These are phyloP conservation scores for Bellardia bayeri DNA, from an alignment of 2,888 invertebrate genomes.

Conservation along the genomic window DNA sequence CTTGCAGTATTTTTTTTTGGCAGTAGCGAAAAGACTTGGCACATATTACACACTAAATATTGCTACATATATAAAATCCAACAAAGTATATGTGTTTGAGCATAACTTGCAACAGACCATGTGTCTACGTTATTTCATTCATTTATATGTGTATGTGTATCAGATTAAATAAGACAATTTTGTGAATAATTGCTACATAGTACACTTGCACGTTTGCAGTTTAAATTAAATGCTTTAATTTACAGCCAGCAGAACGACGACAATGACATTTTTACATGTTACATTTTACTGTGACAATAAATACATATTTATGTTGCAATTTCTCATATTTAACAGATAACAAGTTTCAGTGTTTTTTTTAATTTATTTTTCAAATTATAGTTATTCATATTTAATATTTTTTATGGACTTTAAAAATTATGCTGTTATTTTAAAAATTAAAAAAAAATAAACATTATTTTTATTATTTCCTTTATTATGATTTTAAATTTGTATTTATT, in stretches of 20 bases:
- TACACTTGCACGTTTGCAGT: background rate
- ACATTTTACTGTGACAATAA: slow-evolving; percentile 48
- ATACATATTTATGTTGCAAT: slow-evolving; percentile 31
- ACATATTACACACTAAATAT: background rate
- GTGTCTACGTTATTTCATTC: slow-evolving; percentile 17
- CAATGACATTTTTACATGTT: slow-evolving; percentile 36
- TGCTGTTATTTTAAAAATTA: background rate
- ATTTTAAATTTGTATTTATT: background rate
- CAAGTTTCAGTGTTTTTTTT: background rate
- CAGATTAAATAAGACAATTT: background rate
- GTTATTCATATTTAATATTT: background rate
- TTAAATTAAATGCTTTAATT: slow-evolving; percentile 43
- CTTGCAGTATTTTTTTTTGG: slow-evolving; percentile 7
- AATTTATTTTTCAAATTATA: background rate
- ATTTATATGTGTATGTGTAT: background rate
- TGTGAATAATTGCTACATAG: slow-evolving; percentile 2
- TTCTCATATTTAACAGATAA: slow-evolving; percentile 11
- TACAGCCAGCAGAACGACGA: slow-evolving; percentile 12
- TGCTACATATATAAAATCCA: background rate
- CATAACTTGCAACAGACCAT: slow-evolving; percentile 22
- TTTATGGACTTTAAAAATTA: background rate
- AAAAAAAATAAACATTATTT: background rate
- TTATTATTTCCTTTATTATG: background rate
- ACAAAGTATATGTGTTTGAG: background rate
- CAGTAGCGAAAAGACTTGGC: background rate